Evolutionary conservation across 2,113 vertebrate species (phyloP), one percentile per base, ranked within the genome.

Genomic region (Archilochus colubris): DNA sequence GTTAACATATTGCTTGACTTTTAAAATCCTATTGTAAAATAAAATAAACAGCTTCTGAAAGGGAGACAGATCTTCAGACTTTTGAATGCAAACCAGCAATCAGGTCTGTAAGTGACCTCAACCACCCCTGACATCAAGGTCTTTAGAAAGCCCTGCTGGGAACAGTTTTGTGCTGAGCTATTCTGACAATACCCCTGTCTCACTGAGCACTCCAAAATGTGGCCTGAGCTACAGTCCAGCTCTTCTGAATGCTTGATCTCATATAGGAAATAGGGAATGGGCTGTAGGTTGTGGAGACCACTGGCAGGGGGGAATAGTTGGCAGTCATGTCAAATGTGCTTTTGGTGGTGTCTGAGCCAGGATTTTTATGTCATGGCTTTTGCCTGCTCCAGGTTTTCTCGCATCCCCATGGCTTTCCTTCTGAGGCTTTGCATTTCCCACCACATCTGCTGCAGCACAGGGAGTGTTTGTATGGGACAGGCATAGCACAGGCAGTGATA

Each of bases 21-120:
- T 40, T 43, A 93, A 91, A 96, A 94, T 50, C 19, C 58, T 30
- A 82, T 61, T 82, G 70, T 94, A 84, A 91, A 82, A 91, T 84
- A 84, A 82, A 74, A 87, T 48, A 92, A 89, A 84, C 78, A 62
- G 70, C 16, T 67, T 67, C 63, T 87, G 69, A 64, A 89, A 92
- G 57, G 25, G 31, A 82, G 50, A 22, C 8, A 28, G 64, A 58
- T 66, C 82, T 82, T 85, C 50, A 93, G 91, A 69, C 30, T 62
- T 75, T 40, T 76, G 46, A 62, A 76, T 44, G 43, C 0, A 6
- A 91, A 53, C 25, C 59, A 89, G 79, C 7, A 84, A 85, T 68
- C 70, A 90, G 66, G 51, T 76, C 70, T 4, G 4, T 55, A 61
- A 92, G 31, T 87, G 78, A 92, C 81, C 84, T 82, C 84, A 76